These are phyloP conservation scores for Cyprinodon diabolis DNA, from an alignment of 2,797 vertebrate species.

Conservation along the genomic window DNA sequence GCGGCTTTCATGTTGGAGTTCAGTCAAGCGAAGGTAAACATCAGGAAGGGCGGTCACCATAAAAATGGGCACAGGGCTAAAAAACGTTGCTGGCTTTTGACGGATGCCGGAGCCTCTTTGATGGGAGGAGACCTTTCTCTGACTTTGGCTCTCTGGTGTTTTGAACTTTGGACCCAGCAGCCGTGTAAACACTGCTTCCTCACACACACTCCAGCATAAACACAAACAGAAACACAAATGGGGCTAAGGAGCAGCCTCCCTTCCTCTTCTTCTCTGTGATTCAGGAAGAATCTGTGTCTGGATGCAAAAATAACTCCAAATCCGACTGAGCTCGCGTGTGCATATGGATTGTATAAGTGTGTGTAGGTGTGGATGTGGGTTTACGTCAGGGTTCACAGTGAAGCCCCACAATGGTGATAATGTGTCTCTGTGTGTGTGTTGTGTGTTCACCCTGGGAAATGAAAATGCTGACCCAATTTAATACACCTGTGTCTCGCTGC, in stretches of 20 bases:
- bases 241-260: conserved; percentile 11
- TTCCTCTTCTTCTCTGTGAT: conserved; percentile 22
- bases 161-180: conserved; percentile 23
- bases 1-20: conserved; percentile 29
- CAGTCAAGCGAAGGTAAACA: conserved; percentile 28
- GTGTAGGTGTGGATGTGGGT: conserved; percentile 43
- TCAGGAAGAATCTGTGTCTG: conserved; percentile 31
- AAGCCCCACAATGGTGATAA: conserved; percentile 41
- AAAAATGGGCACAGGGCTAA: conserved; percentile 19
- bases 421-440: conserved; percentile 20
- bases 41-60: conserved; percentile 42
- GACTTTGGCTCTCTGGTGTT: conserved; percentile 17
- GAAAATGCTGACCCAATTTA: conserved; percentile 79
- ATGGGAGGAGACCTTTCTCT: conserved; percentile 36
- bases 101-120: conserved; percentile 24
- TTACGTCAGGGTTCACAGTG: conserved; percentile 31
- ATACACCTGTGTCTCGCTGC: conserved; percentile 73
- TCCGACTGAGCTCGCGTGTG: conserved; percentile 24
- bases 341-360: not conserved
- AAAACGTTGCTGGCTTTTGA: conserved; percentile 18
- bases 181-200: conserved; percentile 18
- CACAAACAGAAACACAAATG: conserved; percentile 29
- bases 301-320: conserved; percentile 46
- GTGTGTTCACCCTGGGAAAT: conserved; percentile 64
- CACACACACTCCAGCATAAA: conserved; percentile 11